A percentile compares a stretch with the other conserved stretches of the same genome.
phyloP scores from a whole-genome alignment of 2,797 vertebrate genomes.

The Columba guinea region DNA sequence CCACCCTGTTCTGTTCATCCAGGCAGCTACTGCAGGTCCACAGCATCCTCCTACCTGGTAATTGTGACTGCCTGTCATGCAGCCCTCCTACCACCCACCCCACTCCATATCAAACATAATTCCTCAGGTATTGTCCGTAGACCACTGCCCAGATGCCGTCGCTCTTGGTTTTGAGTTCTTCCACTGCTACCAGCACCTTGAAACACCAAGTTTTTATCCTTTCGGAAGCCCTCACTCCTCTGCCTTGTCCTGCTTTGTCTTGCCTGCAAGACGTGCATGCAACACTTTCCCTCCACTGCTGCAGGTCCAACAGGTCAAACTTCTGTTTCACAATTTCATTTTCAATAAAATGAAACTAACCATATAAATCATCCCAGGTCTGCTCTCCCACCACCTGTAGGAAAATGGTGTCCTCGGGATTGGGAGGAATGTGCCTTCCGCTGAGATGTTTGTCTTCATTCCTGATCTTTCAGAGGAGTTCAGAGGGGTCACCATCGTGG shows the following conservation, averaged over 20 bases:
- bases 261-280: background rate
- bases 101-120: background rate
- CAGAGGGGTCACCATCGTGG: constrained; percentile 92
- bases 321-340: background rate
- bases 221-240: background rate
- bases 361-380: background rate
- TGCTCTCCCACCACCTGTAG: background rate
- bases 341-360: background rate
- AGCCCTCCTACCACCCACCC: background rate
- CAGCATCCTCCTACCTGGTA: background rate
- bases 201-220: background rate
- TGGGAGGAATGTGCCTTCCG: background rate
- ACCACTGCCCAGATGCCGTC: background rate
- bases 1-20: background rate
- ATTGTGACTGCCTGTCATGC: background rate
- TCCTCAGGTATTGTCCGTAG: background rate
- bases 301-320: background rate
- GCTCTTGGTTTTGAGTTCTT: background rate
- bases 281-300: background rate
- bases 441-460: constrained; percentile 10
- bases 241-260: background rate
- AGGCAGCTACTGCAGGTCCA: background rate
- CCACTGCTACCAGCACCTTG: background rate
- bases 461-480: constrained; percentile 87
- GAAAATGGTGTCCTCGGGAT: background rate